A percentile compares a stretch with the other conserved stretches of the same genome.
Evolutionary conservation across 2,113 vertebrate genomes (phyloP).

Genomic region (Trematomus loennbergii): DNA sequence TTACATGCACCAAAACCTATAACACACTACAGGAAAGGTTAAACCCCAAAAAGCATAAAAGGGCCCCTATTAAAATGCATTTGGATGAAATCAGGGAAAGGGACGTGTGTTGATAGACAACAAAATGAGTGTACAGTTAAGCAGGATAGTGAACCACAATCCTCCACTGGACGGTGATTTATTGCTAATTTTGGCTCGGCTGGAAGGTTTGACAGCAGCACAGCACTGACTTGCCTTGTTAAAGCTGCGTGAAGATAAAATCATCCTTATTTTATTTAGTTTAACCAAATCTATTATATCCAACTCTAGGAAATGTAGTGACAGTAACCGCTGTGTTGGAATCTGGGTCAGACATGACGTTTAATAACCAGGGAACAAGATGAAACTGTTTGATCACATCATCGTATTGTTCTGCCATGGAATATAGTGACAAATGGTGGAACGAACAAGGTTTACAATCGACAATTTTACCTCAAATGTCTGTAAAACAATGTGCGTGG

Average conservation of each 20-base stretch:
- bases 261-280: slow-evolving; percentile 22
- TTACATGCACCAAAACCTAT: too few species aligned
- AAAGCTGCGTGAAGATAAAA: slow-evolving; percentile 48
- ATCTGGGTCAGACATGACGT: slow-evolving; percentile 77
- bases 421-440: slow-evolving; percentile 75
- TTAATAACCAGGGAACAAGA: slow-evolving; percentile 76
- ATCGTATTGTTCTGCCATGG: slow-evolving; percentile 71
- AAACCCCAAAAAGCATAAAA: too few species aligned
- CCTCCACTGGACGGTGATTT: slow-evolving; percentile 31
- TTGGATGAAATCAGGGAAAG: slow-evolving; percentile 20
- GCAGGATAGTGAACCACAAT: slow-evolving; percentile 16
- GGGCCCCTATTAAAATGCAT: not conserved
- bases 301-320: slow-evolving; percentile 54
- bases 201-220: slow-evolving; percentile 52
- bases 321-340: slow-evolving; percentile 63
- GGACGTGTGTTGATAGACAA: not conserved
- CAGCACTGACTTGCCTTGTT: slow-evolving; percentile 52
- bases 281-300: slow-evolving; percentile 37
- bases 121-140: not conserved
- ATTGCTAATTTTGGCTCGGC: slow-evolving; percentile 47
- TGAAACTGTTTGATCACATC: slow-evolving; percentile 77
- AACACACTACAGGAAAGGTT: too few species aligned
- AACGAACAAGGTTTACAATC: slow-evolving; percentile 67
- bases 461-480: slow-evolving; percentile 54
- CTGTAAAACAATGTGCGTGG: slow-evolving; percentile 63